Evolutionary conservation across 2,797 vertebrate species (phyloP).

Genomic region (Rhynchonycteris naso): DNA sequence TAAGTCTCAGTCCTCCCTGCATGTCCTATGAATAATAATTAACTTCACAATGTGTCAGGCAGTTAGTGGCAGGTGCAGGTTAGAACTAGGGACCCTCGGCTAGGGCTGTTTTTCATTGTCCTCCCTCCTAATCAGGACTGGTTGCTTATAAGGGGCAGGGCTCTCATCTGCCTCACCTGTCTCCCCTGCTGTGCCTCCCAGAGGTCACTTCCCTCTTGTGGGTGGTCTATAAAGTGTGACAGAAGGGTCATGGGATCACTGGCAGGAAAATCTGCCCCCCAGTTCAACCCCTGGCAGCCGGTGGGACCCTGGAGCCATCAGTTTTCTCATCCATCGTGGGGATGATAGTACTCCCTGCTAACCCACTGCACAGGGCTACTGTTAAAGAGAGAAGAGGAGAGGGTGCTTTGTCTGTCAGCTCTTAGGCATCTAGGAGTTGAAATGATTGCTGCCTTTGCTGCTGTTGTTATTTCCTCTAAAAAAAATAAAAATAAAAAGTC

Average conservation of each 20-base stretch:
- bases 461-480: conserved; percentile 1
- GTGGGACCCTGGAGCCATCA: not conserved
- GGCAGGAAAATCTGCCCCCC: not conserved
- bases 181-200: not conserved
- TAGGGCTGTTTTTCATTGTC: not conserved
- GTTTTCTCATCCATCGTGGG: not conserved
- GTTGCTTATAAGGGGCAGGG: not conserved
- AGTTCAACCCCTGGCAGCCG: not conserved
- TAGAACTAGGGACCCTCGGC: not conserved
- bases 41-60: not conserved
- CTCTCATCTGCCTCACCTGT: not conserved
- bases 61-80: not conserved
- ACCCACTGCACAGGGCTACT: not conserved
- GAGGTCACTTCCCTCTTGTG: not conserved
- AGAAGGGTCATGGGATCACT: not conserved
- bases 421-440: not conserved
- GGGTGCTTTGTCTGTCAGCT: not conserved
- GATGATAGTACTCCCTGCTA: not conserved
- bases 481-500: conserved; percentile 20
- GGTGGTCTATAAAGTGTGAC: not conserved
- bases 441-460: not conserved
- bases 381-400: not conserved
- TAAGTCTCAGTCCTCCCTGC: not conserved
- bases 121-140: not conserved
- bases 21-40: not conserved